These are phyloP conservation scores for Platysteira castanea DNA, from an alignment of 2,113 vertebrate genomes.

Conservation along the genomic window DNA sequence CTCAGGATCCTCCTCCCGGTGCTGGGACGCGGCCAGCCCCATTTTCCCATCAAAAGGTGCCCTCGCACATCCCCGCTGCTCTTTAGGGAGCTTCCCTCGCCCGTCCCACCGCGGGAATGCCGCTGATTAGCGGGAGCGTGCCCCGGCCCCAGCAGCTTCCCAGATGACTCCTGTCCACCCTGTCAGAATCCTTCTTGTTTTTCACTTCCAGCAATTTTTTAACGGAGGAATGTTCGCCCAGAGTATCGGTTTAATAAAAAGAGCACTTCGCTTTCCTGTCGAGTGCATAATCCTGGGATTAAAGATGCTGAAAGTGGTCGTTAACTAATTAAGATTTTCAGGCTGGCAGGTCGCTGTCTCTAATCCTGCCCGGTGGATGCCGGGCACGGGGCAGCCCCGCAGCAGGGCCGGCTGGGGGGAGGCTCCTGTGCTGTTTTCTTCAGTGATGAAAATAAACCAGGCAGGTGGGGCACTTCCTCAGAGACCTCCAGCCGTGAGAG, in stretches of 20 bases:
- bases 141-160: neutral
- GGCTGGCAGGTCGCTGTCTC: neutral
- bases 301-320: neutral
- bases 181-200: neutral
- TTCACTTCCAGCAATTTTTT: neutral
- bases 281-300: neutral
- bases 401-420: neutral
- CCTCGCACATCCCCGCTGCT: neutral
- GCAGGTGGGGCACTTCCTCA: neutral
- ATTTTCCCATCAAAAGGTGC: neutral
- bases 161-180: slow-evolving; percentile 30
- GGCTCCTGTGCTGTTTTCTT: neutral
- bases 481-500: neutral
- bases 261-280: neutral
- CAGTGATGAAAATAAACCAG: neutral
- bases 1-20: neutral
- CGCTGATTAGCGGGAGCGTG: neutral
- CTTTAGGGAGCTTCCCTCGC: neutral
- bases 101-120: neutral
- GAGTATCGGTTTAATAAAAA: slow-evolving; percentile 14
- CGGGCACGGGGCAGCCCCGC: accelerated
- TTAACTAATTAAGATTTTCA: neutral
- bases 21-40: accelerated
- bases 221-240: neutral
- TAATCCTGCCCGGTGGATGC: neutral